Evolutionary conservation across 2,888 invertebrate genomes (phyloP), one percentile per base, ranked within the genome.

Genomic region (Subacronicta megacephala): DNA sequence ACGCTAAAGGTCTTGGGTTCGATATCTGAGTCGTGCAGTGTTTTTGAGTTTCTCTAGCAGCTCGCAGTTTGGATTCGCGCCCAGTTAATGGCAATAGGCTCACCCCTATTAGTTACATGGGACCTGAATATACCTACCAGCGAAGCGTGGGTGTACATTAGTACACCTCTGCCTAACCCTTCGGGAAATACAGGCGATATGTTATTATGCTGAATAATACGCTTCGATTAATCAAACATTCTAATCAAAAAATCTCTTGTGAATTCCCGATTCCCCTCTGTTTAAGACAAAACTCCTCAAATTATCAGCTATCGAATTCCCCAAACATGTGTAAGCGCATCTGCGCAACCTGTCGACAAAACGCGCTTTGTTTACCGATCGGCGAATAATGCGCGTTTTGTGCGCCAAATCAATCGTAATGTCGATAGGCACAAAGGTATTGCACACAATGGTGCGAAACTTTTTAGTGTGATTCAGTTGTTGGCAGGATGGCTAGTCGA

Each of bases 351-450:
- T 86, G 86, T 78, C 84, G 81, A 81, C 80, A 74, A 73, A 72
- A 64, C 54, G 68, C 35, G 74, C 65, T 80, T 83, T 83, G 81
- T 82, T 73, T 71, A 78, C 72, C 63, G 69, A 72, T 74, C 74
- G 82, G 81, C 82, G 89, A 89, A 89, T 90, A 90, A 90, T 90
- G 87, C 85, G 72, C 80, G 88, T 87, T 90, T 90, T 91, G 90
- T 92, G 89, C 85, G 85, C 85, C 82, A 82, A 88, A 90, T 90
- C 92, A 90, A 90, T 90, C 90, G 90, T 86, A 85, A 88, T 88
- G 87, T 86, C 85, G 85, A 85, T 80, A 84, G 85, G 87, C 87
- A 89, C 90, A 92, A 90, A 85, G 89, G 82, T 84, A 76, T 74
- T 73, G 68, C 60, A 80, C 77, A 87, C 88, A 89, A 90, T 85